Evolutionary conservation across 2,888 invertebrate genomes (phyloP), one percentile per base, ranked within the genome.

Genomic region (Pandemis corylana): DNA sequence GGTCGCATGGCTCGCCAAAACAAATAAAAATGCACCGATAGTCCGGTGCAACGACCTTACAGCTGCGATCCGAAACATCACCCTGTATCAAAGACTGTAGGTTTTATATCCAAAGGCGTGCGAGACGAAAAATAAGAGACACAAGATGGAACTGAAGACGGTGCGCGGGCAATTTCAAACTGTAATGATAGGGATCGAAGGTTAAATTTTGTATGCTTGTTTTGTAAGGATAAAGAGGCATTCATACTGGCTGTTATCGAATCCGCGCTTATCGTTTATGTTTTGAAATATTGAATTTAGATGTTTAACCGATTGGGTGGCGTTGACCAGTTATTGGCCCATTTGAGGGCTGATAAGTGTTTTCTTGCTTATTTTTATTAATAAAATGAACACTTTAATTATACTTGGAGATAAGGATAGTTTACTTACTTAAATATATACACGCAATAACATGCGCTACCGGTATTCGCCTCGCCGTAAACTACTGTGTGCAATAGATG

Each of bases 1-100:
- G 94, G 94, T 94, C 94, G 93, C 84, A 87, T 89, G 89, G 90
- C 90, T 90, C 90, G 88, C 92, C 92, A 91, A 92, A 94, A 94
- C 93, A 94, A 94, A 94, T 92, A 92, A 93, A 93, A 94, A 92
- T 90, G 89, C 91, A 88, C 82, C 90, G 91, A 93, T 92, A 92
- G 91, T 85, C 89, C 88, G 85, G 94, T 91, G 93, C 94, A 94
- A 88, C 89, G 94, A 94, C 94, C 94, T 93, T 91, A 79, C 79
- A 78, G 78, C 76, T 76, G 67, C 71, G 74, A 70, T 75, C 84
- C 83, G 77, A 84, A 84, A 84, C 78, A 79, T 75, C 80, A 82
- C 84, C 83, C 81, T 85, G 83, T 80, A 70, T 49, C 71, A 73
- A 70, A 70, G 53, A 46, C 73, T 79, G 86, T 87, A 91, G 82